Percentiles rank a stretch among this genome's conserved stretches.
Evolutionary conservation across 2,113 vertebrate genomes (phyloP).

Genomic region (Ammospiza caudacuta): DNA sequence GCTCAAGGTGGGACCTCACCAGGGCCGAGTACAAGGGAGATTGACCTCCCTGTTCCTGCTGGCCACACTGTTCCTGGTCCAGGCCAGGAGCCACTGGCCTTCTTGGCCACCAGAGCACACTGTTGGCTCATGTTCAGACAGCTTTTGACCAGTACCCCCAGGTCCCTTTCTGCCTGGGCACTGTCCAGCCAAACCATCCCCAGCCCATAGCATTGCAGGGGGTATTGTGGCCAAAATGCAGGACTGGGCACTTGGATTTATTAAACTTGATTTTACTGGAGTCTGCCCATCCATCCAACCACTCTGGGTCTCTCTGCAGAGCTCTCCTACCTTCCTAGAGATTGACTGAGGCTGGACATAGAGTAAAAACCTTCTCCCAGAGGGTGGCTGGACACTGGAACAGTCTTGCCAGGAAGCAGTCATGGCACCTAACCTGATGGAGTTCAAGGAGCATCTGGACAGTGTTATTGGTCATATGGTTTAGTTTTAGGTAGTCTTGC

Average conservation of each 20-base stretch:
- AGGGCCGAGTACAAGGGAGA: neutral
- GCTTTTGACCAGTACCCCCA: neutral
- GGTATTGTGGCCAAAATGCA: neutral
- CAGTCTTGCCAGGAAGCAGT: neutral
- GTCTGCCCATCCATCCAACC: neutral
- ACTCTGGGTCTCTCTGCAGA: neutral
- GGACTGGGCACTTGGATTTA: neutral
- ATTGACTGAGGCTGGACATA: neutral
- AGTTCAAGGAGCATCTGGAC: neutral
- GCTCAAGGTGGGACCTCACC: neutral
- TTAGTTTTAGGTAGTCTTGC: neutral
- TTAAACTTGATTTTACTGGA: neutral
- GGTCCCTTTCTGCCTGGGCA: neutral
- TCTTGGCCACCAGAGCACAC: neutral
- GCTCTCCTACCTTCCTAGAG: neutral
- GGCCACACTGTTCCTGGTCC: neutral
- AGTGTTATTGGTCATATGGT: neutral
- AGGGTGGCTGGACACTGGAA: neutral
- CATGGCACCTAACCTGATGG: accelerated
- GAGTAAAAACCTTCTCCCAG: neutral
- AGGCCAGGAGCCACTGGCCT: neutral
- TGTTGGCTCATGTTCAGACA: neutral
- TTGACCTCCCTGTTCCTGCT: neutral
- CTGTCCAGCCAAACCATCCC: neutral
- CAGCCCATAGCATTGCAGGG: neutral